Percentiles rank a stretch among this genome's conserved stretches.
Conservation (phyloP, 2,113 vertebrate genomes). For the Bungarus multicinctus region DNA sequence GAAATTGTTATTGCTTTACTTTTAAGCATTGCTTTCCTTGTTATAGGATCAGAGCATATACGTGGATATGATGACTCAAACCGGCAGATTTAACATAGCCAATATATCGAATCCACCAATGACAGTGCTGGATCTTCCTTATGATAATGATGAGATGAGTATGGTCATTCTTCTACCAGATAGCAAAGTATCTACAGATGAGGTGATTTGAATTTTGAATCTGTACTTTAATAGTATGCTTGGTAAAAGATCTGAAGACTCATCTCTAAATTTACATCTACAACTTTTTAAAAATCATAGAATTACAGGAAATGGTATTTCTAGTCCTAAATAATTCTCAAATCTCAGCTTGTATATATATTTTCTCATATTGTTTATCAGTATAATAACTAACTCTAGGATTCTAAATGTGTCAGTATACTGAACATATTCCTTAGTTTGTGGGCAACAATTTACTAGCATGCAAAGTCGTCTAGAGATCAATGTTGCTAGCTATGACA, state of each 20-base stretch:
- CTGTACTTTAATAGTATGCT: background rate
- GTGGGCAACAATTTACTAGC: background rate
- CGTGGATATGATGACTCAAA: slow-evolving; percentile 77
- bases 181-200: fast-evolving
- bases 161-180: fast-evolving
- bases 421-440: background rate
- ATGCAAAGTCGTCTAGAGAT: background rate
- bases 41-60: slow-evolving; percentile 69
- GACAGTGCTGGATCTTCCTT: background rate
- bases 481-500: background rate
- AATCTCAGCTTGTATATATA: background rate
- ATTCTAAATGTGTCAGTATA: background rate
- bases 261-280: background rate
- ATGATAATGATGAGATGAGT: fast-evolving
- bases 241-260: background rate
- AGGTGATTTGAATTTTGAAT: background rate
- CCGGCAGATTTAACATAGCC: slow-evolving; percentile 51
- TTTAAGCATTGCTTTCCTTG: background rate
- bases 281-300: background rate
- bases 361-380: background rate
- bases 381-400: background rate
- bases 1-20: background rate
- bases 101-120: slow-evolving; percentile 57
- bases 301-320: background rate
- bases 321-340: background rate